Base-by-base conservation (phyloP, 2,888 invertebrate genomes). In the Arctia plantaginis region DNA sequence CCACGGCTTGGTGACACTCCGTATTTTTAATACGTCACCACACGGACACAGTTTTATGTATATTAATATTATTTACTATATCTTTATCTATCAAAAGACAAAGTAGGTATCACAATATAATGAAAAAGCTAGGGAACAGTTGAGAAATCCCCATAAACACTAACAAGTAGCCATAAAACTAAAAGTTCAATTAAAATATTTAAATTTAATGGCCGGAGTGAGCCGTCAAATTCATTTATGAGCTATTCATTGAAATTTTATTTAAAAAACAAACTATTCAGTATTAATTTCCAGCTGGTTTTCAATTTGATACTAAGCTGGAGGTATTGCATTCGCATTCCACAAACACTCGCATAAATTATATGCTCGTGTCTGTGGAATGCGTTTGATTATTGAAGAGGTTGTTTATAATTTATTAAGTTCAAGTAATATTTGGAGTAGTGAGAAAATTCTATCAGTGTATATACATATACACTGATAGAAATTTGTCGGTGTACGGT, bases 171-270 rank as follows among this genome's bases (percentile, higher is more conserved):
- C 47, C 47, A 65, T 71, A 65, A 71, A 62, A 62, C 62, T 30
- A 30, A 15, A 73, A 23, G 66, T 74, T 69, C 51, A 69, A 74
- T 74, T 74, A 74, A 69, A 74, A 66, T 74, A 74, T 74, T 74
- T 30, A 74, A 74, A 74, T 74, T 39, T 71, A 33, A 74, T 59
- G 33, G 30, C 3, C 18, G 23, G 15, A 62, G n/a, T 35, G 13
- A 62, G 23, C 39, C 64, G 67, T 68, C 44, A 35, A 33, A 33
- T 13, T 3, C 35, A 20, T 72, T 73, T 73, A 73, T 62, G 68
- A 64, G n/a, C 12, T 47, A 64, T 64, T 73, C 27, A 68, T 64
- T 68, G 33, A 64, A 64, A 39, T 69, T 73, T 68, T 73, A 73
- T 73, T 73, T 73, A 73, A 66, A 73, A 73, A 73, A 73, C 73